Conservation (phyloP, 2,888 invertebrate species). For the Rhamphomyia laevipes region DNA sequence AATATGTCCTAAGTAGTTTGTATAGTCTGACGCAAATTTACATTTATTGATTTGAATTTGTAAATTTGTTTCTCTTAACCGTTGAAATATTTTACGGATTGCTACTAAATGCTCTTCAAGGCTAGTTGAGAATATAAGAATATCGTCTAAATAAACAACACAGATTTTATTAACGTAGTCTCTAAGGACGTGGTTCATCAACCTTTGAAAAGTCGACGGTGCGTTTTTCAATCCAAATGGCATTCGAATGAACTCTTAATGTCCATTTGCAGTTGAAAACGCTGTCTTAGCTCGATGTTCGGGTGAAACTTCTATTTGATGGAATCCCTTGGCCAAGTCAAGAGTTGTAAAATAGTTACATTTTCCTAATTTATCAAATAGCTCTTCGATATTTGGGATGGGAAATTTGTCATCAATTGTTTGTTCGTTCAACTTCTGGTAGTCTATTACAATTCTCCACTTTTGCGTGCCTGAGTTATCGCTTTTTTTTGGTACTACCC, state of each 20-base stretch:
- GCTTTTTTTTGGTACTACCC: no score
- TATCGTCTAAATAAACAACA: background rate
- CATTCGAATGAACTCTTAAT: background rate
- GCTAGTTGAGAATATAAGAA: background rate
- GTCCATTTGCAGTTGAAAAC: background rate
- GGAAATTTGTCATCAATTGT: conserved; percentile 1
- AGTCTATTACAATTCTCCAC: no score
- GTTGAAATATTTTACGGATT: background rate
- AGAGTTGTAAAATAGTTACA: conserved; percentile 11
- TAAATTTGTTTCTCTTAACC: background rate
- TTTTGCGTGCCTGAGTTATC: no score
- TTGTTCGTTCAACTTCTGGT: conserved; percentile 2
- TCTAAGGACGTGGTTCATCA: background rate
- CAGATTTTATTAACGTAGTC: background rate
- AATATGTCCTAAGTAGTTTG: background rate
- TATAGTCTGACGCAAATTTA: background rate
- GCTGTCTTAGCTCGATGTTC: conserved; percentile 1
- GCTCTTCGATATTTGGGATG: conserved; percentile 9
- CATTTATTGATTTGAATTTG: background rate
- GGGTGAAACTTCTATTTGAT: conserved; percentile 7
- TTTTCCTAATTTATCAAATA: conserved; percentile 11
- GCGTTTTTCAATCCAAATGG: background rate
- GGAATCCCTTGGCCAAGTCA: conserved; percentile 13
- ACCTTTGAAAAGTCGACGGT: background rate
- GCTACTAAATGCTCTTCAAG: background rate